phyloP scores from a whole-genome alignment of 2,797 vertebrate genomes.

The Cryptoprocta ferox region DNA sequence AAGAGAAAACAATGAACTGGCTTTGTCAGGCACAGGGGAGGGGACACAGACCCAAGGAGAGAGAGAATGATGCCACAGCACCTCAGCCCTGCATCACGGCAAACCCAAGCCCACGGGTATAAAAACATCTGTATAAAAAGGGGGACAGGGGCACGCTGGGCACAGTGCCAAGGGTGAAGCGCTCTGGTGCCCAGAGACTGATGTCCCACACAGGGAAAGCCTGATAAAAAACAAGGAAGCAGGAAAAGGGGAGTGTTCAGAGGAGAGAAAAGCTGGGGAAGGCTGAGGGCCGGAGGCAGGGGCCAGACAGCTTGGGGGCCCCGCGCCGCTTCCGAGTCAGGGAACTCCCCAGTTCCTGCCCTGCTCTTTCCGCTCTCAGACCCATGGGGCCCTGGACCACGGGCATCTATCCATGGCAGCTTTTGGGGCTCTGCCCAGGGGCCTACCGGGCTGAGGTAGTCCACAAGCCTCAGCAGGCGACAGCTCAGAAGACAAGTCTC shows the following conservation, averaged over 20 bases:
- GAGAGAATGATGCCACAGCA: slow-evolving; percentile 62
- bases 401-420: background rate
- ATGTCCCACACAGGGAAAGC: slow-evolving; percentile 30
- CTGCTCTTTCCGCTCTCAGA: background rate
- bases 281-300: background rate
- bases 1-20: background rate
- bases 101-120: slow-evolving; percentile 76
- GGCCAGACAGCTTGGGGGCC: background rate
- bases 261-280: background rate
- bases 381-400: background rate
- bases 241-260: background rate
- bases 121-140: slow-evolving; percentile 79
- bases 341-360: background rate
- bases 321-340: background rate
- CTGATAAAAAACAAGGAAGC: slow-evolving; percentile 43
- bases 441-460: background rate
- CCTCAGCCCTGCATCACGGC: slow-evolving; percentile 66
- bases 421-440: background rate
- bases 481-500: slow-evolving; percentile 1
- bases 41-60: background rate
- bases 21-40: slow-evolving; percentile 33
- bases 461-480: background rate
- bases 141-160: background rate
- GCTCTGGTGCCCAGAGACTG: slow-evolving; percentile 18
- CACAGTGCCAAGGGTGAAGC: background rate